phyloP scores from a whole-genome alignment of 2,797 vertebrate species.

The Melanotaenia nigrans region DNA sequence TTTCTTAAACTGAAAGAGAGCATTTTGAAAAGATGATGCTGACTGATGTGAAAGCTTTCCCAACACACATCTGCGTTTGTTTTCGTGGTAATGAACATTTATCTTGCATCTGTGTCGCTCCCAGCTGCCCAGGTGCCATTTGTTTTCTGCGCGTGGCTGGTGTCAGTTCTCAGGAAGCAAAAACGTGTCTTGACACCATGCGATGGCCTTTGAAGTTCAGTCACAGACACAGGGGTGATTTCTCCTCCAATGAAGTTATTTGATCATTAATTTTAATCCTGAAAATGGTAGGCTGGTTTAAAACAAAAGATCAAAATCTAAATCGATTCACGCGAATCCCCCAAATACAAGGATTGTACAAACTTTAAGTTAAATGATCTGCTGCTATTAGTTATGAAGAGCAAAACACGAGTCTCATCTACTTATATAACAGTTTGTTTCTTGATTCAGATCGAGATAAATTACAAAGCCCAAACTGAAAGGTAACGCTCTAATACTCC shows the following conservation, averaged over 20 bases:
- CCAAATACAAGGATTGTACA: neutral
- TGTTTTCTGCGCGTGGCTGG: constrained; percentile 49
- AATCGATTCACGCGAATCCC: too few relatives aligned
- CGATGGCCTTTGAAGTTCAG: constrained; percentile 25
- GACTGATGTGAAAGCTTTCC: neutral
- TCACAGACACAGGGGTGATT: neutral
- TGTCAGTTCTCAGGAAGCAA: constrained; percentile 17
- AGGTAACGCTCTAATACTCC: neutral
- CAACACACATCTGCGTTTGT: neutral
- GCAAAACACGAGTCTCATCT: too few relatives aligned
- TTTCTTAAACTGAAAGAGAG: neutral
- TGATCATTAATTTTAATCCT: neutral
- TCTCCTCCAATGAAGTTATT: neutral
- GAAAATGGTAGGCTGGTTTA: neutral
- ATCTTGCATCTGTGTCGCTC: neutral
- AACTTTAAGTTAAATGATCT: too few relatives aligned
- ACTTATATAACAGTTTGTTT: neutral
- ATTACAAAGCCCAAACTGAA: neutral
- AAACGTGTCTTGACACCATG: constrained; percentile 32
- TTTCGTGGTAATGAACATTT: constrained; percentile 15
- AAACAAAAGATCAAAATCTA: neutral
- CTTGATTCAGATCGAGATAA: neutral
- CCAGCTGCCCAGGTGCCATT: constrained; percentile 6
- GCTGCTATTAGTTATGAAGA: too few relatives aligned
- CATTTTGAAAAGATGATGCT: neutral